These are phyloP conservation scores for Ceraclea dissimilis DNA, from an alignment of 2,888 invertebrate genomes.

Conservation along the genomic window DNA sequence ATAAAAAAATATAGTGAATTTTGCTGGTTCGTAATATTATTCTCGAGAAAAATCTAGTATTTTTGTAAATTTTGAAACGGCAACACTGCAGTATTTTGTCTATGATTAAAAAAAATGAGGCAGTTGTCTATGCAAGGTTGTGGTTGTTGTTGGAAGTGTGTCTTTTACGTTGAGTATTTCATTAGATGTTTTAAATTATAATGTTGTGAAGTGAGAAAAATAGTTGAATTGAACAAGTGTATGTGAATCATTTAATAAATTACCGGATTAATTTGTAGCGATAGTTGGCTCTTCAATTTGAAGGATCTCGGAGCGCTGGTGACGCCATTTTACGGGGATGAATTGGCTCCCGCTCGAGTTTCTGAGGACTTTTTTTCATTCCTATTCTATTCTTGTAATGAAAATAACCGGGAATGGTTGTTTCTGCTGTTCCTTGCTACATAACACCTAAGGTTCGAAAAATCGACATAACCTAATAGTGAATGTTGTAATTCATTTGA, in stretches of 20 bases:
- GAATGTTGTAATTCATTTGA: neutral
- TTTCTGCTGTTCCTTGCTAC: conserved; percentile 17
- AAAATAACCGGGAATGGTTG: conserved; percentile 23
- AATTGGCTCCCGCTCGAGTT: conserved; percentile 44
- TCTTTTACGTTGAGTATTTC: neutral
- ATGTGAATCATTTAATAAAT: neutral
- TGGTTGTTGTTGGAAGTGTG: neutral
- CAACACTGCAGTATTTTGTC: neutral
- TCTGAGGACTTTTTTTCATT: conserved; percentile 22
- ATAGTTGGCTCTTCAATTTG: neutral
- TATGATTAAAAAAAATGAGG: neutral
- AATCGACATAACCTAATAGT: neutral
- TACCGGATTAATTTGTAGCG: neutral
- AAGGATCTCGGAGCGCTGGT: conserved; percentile 33
- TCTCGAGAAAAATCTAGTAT: no score
- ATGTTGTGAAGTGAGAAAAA: neutral
- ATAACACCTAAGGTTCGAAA: conserved; percentile 18
- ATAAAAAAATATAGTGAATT: no score
- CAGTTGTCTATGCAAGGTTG: neutral
- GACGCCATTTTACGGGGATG: conserved; percentile 55
- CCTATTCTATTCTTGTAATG: conserved; percentile 18
- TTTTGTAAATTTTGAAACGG: no score
- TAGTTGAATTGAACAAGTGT: neutral
- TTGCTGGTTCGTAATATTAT: no score
- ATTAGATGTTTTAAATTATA: neutral